These are phyloP conservation scores for Periphyllus acericola DNA, from an alignment of 2,888 invertebrate genomes.

Conservation along the genomic window DNA sequence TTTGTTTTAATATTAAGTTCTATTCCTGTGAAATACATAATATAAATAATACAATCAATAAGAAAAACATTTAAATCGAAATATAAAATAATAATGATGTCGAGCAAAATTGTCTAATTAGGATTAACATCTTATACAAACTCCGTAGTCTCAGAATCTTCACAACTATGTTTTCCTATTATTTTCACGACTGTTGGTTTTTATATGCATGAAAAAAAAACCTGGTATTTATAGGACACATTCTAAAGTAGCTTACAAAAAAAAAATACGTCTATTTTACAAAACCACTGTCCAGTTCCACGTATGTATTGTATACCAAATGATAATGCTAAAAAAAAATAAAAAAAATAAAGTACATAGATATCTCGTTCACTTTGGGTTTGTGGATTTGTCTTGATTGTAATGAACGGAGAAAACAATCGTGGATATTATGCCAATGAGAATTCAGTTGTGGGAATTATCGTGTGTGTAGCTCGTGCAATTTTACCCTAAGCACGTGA, in stretches of 20 bases:
- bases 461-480: conserved; percentile 45
- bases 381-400: conserved; percentile 45
- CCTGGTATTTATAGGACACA: background rate
- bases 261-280: background rate
- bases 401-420: conserved; percentile 55
- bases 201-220: no score
- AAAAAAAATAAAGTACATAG: background rate
- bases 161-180: no score
- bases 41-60: no score
- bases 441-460: conserved; percentile 42
- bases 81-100: no score
- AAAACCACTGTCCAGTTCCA: background rate
- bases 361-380: conserved; percentile 35
- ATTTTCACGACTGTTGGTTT: no score
- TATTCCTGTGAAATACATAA: no score
- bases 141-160: no score
- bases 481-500: conserved; percentile 55
- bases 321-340: background rate
- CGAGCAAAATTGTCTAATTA: no score
- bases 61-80: no score
- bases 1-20: no score
- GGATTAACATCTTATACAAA: no score
- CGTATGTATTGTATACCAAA: conserved; percentile 17
- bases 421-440: conserved; percentile 42
- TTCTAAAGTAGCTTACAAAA: no score